Percentiles rank a stretch among this genome's conserved stretches.
These are phyloP conservation scores for Periplaneta americana DNA, from an alignment of 1,140 invertebrate genomes.

Conservation along the genomic window DNA sequence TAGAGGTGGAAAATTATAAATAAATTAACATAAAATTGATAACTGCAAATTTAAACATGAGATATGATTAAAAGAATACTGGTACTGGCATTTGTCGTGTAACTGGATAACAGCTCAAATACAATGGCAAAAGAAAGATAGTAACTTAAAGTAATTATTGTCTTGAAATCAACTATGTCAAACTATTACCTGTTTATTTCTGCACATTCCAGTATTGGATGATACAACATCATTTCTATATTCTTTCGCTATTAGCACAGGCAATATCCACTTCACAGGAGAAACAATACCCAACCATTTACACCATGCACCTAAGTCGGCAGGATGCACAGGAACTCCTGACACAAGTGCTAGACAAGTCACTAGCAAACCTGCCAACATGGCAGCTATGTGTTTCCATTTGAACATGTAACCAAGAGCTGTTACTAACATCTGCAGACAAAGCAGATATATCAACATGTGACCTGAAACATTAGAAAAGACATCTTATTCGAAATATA, in stretches of 20 bases:
- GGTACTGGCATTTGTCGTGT: no score
- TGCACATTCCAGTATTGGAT: slow-evolving; percentile 51
- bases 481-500: no score
- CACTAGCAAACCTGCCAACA: slow-evolving; percentile 56
- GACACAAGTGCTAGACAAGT: slow-evolving; percentile 57
- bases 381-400: slow-evolving; percentile 44
- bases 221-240: slow-evolving; percentile 54
- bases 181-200: slow-evolving; percentile 58
- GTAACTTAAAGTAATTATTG: no score
- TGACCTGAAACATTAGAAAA: slow-evolving; percentile 45
- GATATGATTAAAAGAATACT: no score
- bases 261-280: slow-evolving; percentile 68
- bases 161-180: no score
- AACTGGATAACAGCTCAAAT: no score
- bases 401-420: slow-evolving; percentile 58
- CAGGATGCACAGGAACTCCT: slow-evolving; percentile 65
- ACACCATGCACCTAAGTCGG: slow-evolving; percentile 60
- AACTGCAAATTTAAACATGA: no score
- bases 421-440: slow-evolving; percentile 63
- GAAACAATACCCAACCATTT: slow-evolving; percentile 63
- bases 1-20: no score
- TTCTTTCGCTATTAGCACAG: slow-evolving; percentile 58
- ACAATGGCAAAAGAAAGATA: no score
- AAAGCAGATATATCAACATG: slow-evolving; percentile 71
- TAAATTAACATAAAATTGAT: no score